Evolutionary conservation across 37 sponge, comb jelly and placozoan genomes (phyloP).

Genomic region (Mnemiopsis leidyi): DNA sequence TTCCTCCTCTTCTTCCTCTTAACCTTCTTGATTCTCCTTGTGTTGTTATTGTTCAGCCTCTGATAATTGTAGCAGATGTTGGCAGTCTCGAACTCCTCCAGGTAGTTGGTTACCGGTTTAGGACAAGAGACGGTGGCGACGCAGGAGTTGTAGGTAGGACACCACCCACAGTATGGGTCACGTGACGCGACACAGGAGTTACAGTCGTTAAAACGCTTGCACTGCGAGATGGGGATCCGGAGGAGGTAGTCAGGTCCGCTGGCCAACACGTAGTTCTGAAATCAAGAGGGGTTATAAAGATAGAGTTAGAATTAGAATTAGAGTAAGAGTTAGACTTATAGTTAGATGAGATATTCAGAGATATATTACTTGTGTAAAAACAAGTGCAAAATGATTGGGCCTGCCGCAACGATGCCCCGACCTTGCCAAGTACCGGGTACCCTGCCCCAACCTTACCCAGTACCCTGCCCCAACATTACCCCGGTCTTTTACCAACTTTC

Average conservation of each 20-base stretch:
- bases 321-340: no score
- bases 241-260: slow-evolving; percentile 52
- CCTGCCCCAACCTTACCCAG: no score
- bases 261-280: slow-evolving; percentile 52
- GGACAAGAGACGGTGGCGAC: slow-evolving; percentile 37
- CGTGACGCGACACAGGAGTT: slow-evolving; percentile 23
- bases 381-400: no score
- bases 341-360: no score
- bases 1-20: slow-evolving; percentile 64
- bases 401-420: no score
- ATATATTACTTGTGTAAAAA: no score
- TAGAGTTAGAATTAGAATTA: no score
- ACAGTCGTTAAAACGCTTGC: slow-evolving; percentile 33
- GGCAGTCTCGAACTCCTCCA: not conserved
- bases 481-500: no score
- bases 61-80: slow-evolving; percentile 51
- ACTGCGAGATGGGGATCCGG: slow-evolving; percentile 54
- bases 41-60: slow-evolving; percentile 21
- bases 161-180: slow-evolving; percentile 62
- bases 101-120: slow-evolving; percentile 41
- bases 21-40: not conserved
- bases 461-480: no score
- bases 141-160: slow-evolving; percentile 26
- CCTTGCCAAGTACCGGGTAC: no score
- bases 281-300: not conserved